Conservation (phyloP, 2,113 vertebrate genomes). For the Lophochroa leadbeateri region DNA sequence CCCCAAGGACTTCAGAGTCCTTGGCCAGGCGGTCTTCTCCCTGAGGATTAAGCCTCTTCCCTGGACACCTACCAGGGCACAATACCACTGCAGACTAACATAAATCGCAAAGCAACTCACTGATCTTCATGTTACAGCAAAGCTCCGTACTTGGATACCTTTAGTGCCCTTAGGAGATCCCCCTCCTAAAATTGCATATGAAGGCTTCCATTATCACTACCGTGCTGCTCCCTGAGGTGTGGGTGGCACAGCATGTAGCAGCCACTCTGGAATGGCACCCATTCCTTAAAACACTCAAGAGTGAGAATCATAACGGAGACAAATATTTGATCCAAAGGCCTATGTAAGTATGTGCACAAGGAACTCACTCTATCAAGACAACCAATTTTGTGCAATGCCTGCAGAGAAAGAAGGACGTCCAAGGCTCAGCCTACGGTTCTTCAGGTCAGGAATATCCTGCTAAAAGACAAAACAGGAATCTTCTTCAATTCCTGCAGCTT, state of each 20-base stretch:
- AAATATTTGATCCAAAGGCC: background rate
- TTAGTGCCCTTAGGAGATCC: background rate
- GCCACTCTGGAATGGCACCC: background rate
- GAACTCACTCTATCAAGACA: background rate
- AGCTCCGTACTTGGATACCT: background rate
- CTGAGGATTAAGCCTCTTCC: background rate
- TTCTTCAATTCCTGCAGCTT: conserved; percentile 58
- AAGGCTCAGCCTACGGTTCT: background rate
- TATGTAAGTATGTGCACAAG: background rate
- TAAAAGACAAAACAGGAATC: conserved; percentile 78
- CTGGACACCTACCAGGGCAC: background rate
- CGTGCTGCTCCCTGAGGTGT: background rate
- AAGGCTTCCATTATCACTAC: background rate
- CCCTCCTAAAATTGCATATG: background rate
- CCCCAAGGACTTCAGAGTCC: rapidly evolving
- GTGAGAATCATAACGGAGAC: background rate
- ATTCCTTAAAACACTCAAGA: background rate
- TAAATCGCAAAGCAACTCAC: background rate
- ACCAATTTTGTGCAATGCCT: background rate
- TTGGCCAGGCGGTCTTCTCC: background rate
- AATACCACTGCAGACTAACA: background rate
- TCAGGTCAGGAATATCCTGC: background rate
- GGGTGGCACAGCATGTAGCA: background rate
- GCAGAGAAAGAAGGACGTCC: background rate
- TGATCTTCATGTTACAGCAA: background rate